phyloP scores from a whole-genome alignment of 2,888 invertebrate species.

The Agonopterix subpropinquella region DNA sequence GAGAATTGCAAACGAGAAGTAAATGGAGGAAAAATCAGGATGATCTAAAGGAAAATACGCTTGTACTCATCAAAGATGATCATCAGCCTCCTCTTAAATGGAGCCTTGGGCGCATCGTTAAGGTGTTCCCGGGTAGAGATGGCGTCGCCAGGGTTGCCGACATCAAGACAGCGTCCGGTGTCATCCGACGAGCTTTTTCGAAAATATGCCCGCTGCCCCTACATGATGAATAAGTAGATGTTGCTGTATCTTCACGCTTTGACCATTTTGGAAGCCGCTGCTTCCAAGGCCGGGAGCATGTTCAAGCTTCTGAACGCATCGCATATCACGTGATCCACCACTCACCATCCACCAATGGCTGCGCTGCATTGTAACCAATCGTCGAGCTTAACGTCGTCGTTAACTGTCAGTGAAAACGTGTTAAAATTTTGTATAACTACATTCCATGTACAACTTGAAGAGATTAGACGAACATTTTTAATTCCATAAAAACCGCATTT shows the following conservation, averaged over 20 bases:
- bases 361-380: too few relatives aligned
- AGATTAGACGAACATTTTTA: too few relatives aligned
- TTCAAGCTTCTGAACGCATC: too few relatives aligned
- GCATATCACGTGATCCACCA: too few relatives aligned
- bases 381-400: too few relatives aligned
- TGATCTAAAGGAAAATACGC: constrained; percentile 1
- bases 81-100: constrained; percentile 9
- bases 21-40: constrained; percentile 8
- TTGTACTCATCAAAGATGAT: constrained; percentile 10
- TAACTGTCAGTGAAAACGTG: too few relatives aligned
- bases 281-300: too few relatives aligned
- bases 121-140: constrained; percentile 4
- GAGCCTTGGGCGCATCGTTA: constrained; percentile 4
- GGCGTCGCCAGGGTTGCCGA: constrained; percentile 8
- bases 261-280: too few relatives aligned
- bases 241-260: not conserved
- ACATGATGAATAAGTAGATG: not conserved
- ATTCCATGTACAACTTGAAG: too few relatives aligned
- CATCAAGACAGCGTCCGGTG: constrained; percentile 4
- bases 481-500: too few relatives aligned
- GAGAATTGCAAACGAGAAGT: constrained; percentile 7
- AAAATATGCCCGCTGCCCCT: not conserved
- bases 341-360: too few relatives aligned
- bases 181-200: constrained; percentile 3
- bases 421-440: too few relatives aligned